Conservation (phyloP, 2,888 invertebrate species). For the Mycogona germanica region DNA sequence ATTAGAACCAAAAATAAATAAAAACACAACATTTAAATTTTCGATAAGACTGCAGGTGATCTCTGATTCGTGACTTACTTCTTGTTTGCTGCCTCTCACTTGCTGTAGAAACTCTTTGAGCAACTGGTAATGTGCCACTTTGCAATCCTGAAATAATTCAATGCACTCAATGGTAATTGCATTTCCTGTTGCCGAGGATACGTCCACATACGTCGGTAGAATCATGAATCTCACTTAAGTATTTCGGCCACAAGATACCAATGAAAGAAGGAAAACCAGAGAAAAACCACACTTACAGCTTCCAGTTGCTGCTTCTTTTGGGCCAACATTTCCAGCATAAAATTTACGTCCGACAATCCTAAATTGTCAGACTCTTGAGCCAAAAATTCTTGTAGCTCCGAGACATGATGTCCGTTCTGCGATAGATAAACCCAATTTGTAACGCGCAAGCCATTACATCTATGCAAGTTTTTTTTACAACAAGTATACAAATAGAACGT, state of each 20-base stretch:
- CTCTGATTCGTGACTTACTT: conserved; percentile 31
- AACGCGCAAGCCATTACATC: too few species aligned
- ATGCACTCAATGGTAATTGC: background rate
- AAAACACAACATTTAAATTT: too few species aligned
- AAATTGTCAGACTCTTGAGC: conserved; percentile 34
- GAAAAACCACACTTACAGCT: conserved; percentile 56
- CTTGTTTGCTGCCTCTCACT: conserved; percentile 56
- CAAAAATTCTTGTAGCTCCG: conserved; percentile 26
- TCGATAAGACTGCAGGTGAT: background rate
- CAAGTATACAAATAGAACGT: too few species aligned
- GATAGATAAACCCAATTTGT: conserved; percentile 14
- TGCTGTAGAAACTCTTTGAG: conserved; percentile 70
- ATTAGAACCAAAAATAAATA: too few species aligned
- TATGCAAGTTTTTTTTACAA: too few species aligned
- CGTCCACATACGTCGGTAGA: conserved; percentile 8
- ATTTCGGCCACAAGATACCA: too few species aligned
- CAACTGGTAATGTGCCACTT: conserved; percentile 65
- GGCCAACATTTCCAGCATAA: conserved; percentile 63
- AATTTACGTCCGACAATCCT: conserved; percentile 64
- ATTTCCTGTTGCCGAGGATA: background rate
- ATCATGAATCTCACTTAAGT: too few species aligned
- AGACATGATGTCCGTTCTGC: conserved; percentile 20
- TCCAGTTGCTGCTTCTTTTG: conserved; percentile 66
- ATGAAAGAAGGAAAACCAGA: too few species aligned
- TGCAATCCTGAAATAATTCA: conserved; percentile 32